Evolutionary conservation across 2,113 vertebrate genomes (phyloP), one percentile per base, ranked within the genome.

Genomic region (Microtus richardsoni): DNA sequence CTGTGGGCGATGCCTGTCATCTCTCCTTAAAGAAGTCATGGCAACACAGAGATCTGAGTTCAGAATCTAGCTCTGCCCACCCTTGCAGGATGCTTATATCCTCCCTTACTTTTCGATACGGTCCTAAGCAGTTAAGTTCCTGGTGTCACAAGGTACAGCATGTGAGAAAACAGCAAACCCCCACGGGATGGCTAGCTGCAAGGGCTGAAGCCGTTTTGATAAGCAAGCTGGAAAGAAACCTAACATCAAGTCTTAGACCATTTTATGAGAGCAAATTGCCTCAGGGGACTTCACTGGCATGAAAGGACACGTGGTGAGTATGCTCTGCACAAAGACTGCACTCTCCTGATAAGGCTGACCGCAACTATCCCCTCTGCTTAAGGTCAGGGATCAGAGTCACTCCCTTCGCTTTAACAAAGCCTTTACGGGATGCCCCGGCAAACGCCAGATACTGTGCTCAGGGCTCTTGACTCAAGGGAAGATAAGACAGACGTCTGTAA

Each of bases 211-310:
- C 3, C 21, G 19, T 90, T 66, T 80, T 39, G 84, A 36, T 3
- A 58, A 49, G 52, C 33, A 82, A 89, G 12, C 80, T 85, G 58
- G 16, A 94, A 80, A 58, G 87, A 19, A 60, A 64, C 54, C 54
- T 83, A 91, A 75, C 26, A 66, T 95, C 54, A 82, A 3, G 79
- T 47, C 70, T 92, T 28, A 80, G 5, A 62, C 36, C 16, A 68
- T 88, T 90, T 95, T 80, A 26, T n/a, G 21, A 95, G 73, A 58
- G n/a, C 30, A 95, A 24, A 88, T 52, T 66, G 44, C 54, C 39
- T 78, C 66, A 54, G 62, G 80, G 7, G 33, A 54, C 83, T 62
- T 94, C 6, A 14, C 2, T 66, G n/a, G 41, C 44, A 60, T 64
- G 71, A 80, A 89, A 75, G 70, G 22, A 62, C 79, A 44, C 1